These are phyloP conservation scores for Phengaris arion DNA, from an alignment of 2,888 invertebrate species.

Conservation along the genomic window DNA sequence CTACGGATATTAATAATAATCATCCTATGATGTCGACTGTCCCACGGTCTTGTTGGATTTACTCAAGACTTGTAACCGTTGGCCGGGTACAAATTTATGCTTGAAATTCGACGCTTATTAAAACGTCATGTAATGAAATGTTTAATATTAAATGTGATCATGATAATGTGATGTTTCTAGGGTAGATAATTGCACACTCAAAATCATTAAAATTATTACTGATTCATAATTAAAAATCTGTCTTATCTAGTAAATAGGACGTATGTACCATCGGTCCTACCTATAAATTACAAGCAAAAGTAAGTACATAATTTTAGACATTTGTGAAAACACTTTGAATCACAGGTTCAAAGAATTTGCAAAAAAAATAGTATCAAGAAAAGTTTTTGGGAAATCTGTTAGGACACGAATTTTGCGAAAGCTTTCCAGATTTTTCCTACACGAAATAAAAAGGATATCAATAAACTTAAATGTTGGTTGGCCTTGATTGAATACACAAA, in stretches of 20 bases:
- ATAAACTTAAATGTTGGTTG: not conserved
- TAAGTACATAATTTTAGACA: not conserved
- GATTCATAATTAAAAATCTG: not conserved
- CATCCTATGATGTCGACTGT: constrained; percentile 63
- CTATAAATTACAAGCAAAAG: not conserved
- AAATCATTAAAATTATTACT: not conserved
- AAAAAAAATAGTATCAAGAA: not conserved
- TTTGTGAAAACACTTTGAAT: not conserved
- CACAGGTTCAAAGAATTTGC: not conserved
- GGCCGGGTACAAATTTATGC: not conserved
- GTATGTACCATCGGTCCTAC: not conserved
- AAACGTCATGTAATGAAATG: not conserved
- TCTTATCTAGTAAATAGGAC: not conserved
- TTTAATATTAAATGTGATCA: not conserved
- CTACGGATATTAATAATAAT: constrained; percentile 78
- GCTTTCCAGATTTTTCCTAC: not conserved
- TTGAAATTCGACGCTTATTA: constrained; percentile 2
- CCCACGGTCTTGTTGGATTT: constrained; percentile 51
- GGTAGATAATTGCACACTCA: not conserved
- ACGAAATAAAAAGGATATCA: not conserved
- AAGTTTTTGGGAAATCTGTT: not conserved
- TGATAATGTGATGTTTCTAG: not conserved
- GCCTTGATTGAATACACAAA: constrained; percentile 5
- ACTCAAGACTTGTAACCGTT: constrained; percentile 13
- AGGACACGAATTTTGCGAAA: not conserved